Percentiles rank a stretch among this genome's conserved stretches.
Evolutionary conservation across 1,140 invertebrate species (phyloP).

Genomic region (Drosophila bocqueti): DNA sequence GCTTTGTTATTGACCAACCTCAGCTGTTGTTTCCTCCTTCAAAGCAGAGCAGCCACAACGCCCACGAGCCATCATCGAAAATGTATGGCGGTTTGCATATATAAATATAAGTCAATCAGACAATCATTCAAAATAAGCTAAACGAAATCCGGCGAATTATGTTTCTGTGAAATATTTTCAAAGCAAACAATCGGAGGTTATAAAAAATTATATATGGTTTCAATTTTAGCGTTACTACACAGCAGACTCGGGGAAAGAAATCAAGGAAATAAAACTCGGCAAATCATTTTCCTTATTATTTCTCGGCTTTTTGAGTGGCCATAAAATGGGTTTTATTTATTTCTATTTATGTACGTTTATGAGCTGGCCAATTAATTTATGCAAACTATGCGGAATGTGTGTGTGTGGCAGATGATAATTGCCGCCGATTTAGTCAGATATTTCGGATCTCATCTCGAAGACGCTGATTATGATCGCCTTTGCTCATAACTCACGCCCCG

Average conservation of each 20-base stretch:
- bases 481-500: conserved; percentile 68
- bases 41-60: conserved; percentile 8
- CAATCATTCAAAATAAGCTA: conserved; percentile 49
- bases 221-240: conserved; percentile 27
- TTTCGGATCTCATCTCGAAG: conserved; percentile 36
- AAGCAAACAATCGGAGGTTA: conserved; percentile 38
- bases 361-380: conserved; percentile 64
- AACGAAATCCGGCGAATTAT: conserved; percentile 42
- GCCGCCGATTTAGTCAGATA: conserved; percentile 32
- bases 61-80: conserved; percentile 27
- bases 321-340: conserved; percentile 63
- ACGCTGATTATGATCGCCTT: conserved; percentile 54
- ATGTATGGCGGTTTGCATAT: conserved; percentile 24
- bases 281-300: conserved; percentile 42
- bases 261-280: conserved; percentile 37
- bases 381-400: conserved; percentile 69
- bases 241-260: conserved; percentile 12
- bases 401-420: conserved; percentile 42
- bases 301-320: conserved; percentile 19
- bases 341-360: conserved; percentile 54
- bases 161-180: conserved; percentile 46
- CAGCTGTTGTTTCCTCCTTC: conserved; percentile 21
- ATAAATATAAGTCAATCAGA: conserved; percentile 53
- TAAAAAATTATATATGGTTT: conserved; percentile 43
- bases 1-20: conserved; percentile 36